Base-by-base conservation (phyloP, 2,797 vertebrate genomes). In the Falco novaeseelandiae region DNA sequence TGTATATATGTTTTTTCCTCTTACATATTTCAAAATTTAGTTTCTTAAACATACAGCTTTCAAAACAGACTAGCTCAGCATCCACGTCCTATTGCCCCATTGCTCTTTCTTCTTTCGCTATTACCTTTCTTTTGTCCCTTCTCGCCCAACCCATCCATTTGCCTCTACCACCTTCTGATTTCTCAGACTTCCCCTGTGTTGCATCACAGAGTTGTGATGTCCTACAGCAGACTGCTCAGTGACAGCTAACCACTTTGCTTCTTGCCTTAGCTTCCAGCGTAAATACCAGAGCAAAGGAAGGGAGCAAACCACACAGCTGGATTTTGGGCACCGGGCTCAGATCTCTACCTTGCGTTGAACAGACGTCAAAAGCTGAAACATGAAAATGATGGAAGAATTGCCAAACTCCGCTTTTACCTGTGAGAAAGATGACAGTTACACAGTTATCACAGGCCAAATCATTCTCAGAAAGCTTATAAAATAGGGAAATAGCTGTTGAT, bases 181-280 rank as follows among this genome's bases (percentile, higher is more conserved):
- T 34, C 77, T 71, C 46, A 58, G 73, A 42, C 34, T 36, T 67
- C 2, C 23, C 5, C 44, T 34, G 18, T 20, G 52, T 51, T 44
- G 9, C 11, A 32, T 9, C n/a, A 40, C 0, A 0, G 54, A 85
- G 52, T 4, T 73, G 52, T 36, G 48, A 70, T 18, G 42, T 29
- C 30, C 58, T 54, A 1, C 18, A 78, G 32, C 55, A 70, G 32
- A 54, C 9, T 6, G 55, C 48, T 51, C 48, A 66, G 55, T 12
- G 55, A 62, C 77, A 96, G 38, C 22, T n/a, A 49, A 29, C 48
- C 32, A n/a, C 26, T 80, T 12, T 25, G 13, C 36, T 77, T 89
- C 80, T 61, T 44, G 55, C 15, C 26, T 38, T 40, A 76, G 61
- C 27, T 44, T 85, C 46, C 34, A 73, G 36, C 46, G 32, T 65